Evolutionary conservation across 2,797 vertebrate species (phyloP).

Genomic region (Anabas testudineus): DNA sequence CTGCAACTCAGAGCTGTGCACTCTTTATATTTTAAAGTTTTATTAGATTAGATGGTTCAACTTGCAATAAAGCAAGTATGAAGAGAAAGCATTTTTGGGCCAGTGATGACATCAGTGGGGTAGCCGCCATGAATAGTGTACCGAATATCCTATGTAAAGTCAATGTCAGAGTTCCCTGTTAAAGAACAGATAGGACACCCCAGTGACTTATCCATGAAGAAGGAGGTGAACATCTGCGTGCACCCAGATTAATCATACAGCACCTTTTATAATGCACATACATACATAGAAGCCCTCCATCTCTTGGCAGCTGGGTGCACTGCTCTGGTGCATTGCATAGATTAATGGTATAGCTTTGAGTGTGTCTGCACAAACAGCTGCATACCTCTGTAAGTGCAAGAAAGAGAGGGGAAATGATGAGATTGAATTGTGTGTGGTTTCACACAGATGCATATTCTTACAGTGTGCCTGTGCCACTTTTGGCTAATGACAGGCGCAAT

Average conservation of each 20-base stretch:
- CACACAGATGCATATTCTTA: slow-evolving; percentile 50
- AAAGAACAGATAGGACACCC: background rate
- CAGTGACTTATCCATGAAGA: background rate
- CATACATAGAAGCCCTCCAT: background rate
- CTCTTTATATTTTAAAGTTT: too few relatives aligned
- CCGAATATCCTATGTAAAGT: slow-evolving; percentile 4
- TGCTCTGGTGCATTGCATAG: slow-evolving; percentile 1
- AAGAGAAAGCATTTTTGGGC: background rate
- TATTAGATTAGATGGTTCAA: too few relatives aligned
- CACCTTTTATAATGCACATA: slow-evolving; percentile 27
- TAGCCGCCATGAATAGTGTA: background rate
- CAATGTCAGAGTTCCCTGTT: background rate
- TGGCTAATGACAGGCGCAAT: slow-evolving; percentile 78
- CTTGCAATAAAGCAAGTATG: too few relatives aligned
- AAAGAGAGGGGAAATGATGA: slow-evolving; percentile 1
- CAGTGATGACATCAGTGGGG: background rate
- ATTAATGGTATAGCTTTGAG: slow-evolving; percentile 8
- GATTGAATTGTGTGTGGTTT: slow-evolving; percentile 24
- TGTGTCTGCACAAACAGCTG: slow-evolving; percentile 26
- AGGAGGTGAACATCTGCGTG: slow-evolving; percentile 22
- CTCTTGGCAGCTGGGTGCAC: background rate
- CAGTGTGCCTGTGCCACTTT: slow-evolving; percentile 66
- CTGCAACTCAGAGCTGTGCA: too few relatives aligned
- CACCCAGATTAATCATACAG: slow-evolving; percentile 25
- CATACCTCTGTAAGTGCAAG: slow-evolving; percentile 12